Evolutionary conservation across 53 echinoderm and acorn worm species (phyloP), one percentile per base, ranked within the genome.

Genomic region (Luidia sarsii): DNA sequence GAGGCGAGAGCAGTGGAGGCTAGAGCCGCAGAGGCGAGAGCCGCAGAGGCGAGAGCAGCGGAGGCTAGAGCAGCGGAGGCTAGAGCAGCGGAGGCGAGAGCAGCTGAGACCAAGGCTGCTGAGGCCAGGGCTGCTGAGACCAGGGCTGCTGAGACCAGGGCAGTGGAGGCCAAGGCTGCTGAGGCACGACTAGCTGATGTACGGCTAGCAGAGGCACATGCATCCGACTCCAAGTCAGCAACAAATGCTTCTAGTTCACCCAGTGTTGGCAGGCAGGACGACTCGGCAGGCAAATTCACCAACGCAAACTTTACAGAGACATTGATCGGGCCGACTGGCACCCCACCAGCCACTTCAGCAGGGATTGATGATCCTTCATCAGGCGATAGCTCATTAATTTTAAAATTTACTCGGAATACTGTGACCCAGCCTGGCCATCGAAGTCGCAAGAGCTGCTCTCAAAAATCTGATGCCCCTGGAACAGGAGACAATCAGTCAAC

Each of bases 271-370:
- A 83, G 71, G 57, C 66, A 48, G 22, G 89, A 83, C 49, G 83
- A 83, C 21, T 28, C 81, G 9, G 65, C 89, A 43, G 91, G 91
- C 33, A 99, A 99, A 81, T 99, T 99, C 49, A 99, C 99, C 38
- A 99, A 91, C 67, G 99, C 94, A 48, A 99, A 99, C 50, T 99
- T 99, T 61, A 99, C 94, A 31, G 99, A 94, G 65, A 99, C 94
- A 35, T 88, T 81, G 19, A 86, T 99, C n/a, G 84, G 83, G 30
- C 87, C 97, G 1, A 53, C 84, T 14, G 64, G 83, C 43, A 63
- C 64, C 11, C 87, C 77, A 30, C 27, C 69, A 21, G 62, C 87
- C 2, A 36, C 67, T 45, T 87, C 87, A 13, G 39, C 87, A 27
- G 87, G 80, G 1, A 46, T 45, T 22, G 77, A 77, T 25, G 77